Conservation (phyloP, 2,797 vertebrate genomes). For the Pipistrellus nathusii region DNA sequence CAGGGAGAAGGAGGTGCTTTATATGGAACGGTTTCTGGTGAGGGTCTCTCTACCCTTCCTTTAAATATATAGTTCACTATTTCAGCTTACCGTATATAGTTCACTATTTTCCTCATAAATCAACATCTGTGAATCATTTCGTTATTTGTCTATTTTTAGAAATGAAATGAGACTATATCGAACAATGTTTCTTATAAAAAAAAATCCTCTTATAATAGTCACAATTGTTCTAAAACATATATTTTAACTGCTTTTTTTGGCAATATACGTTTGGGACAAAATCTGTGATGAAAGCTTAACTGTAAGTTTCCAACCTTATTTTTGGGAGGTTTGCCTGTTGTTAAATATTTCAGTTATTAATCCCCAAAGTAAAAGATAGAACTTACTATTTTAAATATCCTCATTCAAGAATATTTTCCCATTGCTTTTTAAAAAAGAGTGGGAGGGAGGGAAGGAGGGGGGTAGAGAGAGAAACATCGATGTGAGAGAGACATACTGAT, state of each 20-base stretch:
- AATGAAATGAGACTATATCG: slow-evolving; percentile 59
- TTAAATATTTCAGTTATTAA: slow-evolving; percentile 8
- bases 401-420: too few relatives aligned
- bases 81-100: slow-evolving; percentile 44
- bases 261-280: slow-evolving; percentile 54
- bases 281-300: slow-evolving; percentile 37
- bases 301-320: slow-evolving; percentile 38
- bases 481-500: too few relatives aligned
- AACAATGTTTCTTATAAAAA: slow-evolving; percentile 77
- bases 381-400: too few relatives aligned
- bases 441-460: too few relatives aligned
- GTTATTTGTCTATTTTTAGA: slow-evolving; percentile 69
- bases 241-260: slow-evolving; percentile 21
- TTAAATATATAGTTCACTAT: not conserved
- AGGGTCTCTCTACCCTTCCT: slow-evolving; percentile 10
- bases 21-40: slow-evolving; percentile 37
- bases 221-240: slow-evolving; percentile 29
- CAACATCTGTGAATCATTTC: slow-evolving; percentile 72
- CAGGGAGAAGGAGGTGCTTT: slow-evolving; percentile 8
- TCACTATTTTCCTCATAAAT: slow-evolving; percentile 67
- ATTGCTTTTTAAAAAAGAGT: too few relatives aligned
- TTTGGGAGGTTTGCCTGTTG: slow-evolving; percentile 34
- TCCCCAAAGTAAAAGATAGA: slow-evolving; percentile 43
- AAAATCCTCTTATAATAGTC: slow-evolving; percentile 30
- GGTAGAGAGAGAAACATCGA: too few relatives aligned